Conservation (phyloP, 2,797 vertebrate genomes). For the Coranthus polyacanthus region DNA sequence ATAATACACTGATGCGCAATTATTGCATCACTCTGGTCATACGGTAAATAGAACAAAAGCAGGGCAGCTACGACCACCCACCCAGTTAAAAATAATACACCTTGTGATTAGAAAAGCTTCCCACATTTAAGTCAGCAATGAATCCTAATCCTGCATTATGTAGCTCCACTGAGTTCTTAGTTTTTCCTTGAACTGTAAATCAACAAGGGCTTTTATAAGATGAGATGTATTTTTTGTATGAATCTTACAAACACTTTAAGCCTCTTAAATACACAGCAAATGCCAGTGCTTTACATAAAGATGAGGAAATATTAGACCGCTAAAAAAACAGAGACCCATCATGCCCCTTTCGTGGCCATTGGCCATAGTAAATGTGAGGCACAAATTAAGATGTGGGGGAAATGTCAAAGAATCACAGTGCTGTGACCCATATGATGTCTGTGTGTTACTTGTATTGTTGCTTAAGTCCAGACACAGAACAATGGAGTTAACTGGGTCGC, state of each 20-base stretch:
- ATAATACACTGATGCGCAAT: neutral
- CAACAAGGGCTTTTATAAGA: no score
- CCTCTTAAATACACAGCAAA: neutral
- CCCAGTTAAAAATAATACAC: neutral
- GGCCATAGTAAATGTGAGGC: neutral
- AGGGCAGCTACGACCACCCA: no score
- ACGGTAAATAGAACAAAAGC: no score
- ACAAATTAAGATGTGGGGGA: conserved; percentile 5
- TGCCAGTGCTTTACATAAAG: neutral
- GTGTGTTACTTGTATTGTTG: conserved; percentile 46
- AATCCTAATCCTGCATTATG: conserved; percentile 6
- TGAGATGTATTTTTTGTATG: no score
- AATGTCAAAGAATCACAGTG: neutral
- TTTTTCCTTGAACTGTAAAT: neutral
- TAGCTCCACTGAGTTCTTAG: no score
- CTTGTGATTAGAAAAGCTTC: conserved; percentile 14
- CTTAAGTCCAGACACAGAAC: conserved; percentile 61
- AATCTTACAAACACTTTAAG: no score
- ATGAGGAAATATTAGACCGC: neutral
- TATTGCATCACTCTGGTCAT: no score
- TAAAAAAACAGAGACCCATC: neutral
- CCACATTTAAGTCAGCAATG: neutral
- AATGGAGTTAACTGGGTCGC: conserved; percentile 77
- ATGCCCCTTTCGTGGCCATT: neutral
- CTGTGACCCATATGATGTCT: conserved; percentile 43